Percentiles rank a stretch among this genome's conserved stretches.
Conservation (phyloP, 2,113 vertebrate genomes). For the Python bivittatus region DNA sequence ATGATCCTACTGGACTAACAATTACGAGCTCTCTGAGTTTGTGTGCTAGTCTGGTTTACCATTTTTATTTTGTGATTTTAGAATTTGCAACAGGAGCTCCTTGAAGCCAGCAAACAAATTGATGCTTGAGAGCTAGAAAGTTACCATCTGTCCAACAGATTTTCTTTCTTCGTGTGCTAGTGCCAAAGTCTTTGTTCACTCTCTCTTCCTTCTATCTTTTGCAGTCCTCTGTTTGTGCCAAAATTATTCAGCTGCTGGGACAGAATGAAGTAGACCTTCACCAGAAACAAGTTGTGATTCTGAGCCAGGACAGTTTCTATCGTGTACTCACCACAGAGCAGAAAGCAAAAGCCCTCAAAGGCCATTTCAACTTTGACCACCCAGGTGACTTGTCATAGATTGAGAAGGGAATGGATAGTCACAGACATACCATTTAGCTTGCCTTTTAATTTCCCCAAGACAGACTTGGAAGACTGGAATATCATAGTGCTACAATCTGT, state of each 20-base stretch:
- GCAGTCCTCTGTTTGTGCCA: constrained; percentile 94
- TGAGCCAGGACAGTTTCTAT: constrained; percentile 99
- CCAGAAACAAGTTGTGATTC: constrained; percentile 94
- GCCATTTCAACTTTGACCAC: constrained; percentile 98
- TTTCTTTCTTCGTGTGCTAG: not conserved
- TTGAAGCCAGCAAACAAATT: not conserved
- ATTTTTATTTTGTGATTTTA: not conserved
- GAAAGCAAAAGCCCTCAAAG: constrained; percentile 93
- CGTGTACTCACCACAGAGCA: constrained; percentile 91
- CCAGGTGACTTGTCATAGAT: constrained; percentile 80
- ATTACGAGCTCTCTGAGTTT: not conserved
- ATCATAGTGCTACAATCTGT: no score
- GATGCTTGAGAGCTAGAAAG: not conserved
- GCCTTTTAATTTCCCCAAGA: not conserved
- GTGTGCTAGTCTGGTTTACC: not conserved
- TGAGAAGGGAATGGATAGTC: not conserved
- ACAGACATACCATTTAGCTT: not conserved
- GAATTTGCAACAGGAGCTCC: not conserved
- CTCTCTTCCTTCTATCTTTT: not conserved
- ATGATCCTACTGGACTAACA: no score
- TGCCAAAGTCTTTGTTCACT: rapidly evolving
- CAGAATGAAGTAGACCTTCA: constrained; percentile 95
- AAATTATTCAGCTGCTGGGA: constrained; percentile 95
- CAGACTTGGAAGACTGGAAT: not conserved
- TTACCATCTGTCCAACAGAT: no score